Base-by-base conservation (phyloP, 2,888 invertebrate genomes). In the Iselma pallidipennis region DNA sequence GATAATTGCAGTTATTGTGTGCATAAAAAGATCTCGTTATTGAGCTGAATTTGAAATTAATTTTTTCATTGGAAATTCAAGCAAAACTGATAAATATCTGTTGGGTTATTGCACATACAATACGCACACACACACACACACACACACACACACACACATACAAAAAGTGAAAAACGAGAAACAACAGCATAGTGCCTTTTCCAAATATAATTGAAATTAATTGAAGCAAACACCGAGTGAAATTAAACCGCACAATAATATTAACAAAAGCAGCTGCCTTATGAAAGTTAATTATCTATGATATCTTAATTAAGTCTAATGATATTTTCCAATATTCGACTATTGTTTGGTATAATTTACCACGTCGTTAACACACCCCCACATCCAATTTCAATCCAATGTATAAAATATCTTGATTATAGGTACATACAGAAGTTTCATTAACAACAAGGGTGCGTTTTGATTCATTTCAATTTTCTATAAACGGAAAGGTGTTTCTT, bases 231-330 rank as follows among this genome's bases (percentile, higher is more conserved):
- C 57, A 49, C 25, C 26, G 33, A 28, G 54, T 33, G 37, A 31
- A 57, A 49, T 56, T 52, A 51, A 37, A 42, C 51, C 19, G 49
- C 55, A 61, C 57, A 57, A 61, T 54, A 52, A 48, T 26, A 51
- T 37, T 42, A 49, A 50, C 45, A 52, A 42, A 57, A 56, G 50
- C 63, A 59, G 59, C 63, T 63, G 63, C 52, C 45, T 57, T 51
- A 25, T 42, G 33, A 55, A 63, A 59, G 49, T 59, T 63, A 63
- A 63, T 63, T 63, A 59, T 59, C 59, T 59, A 57, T 59, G 63
- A 63, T 63, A 59, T 63, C 63, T 63, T 63, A 63, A 63, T 63
- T 63, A 63, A 63, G 52, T 59, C 59, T 63, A 63, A 63, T 55
- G 45, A 55, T 63, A 63, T 57, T 63, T 63, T 56, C 63, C 54